Conservation (phyloP, 2,888 invertebrate species). For the Heteropelma amictum region DNA sequence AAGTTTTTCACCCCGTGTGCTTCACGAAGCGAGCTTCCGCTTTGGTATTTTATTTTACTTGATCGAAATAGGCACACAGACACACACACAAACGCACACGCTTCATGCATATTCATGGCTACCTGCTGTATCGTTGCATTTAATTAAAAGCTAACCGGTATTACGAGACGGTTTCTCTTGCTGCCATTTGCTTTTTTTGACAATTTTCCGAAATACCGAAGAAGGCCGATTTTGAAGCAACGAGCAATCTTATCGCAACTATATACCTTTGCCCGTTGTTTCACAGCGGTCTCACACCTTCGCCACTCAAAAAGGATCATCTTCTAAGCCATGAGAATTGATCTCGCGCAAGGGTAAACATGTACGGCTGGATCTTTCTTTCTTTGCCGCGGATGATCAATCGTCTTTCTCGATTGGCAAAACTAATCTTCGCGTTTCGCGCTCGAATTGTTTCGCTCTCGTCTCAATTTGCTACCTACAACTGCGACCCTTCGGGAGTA, state of each 20-base stretch:
- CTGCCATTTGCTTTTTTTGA: not conserved
- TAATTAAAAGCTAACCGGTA: conserved; percentile 40
- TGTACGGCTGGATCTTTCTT: not conserved
- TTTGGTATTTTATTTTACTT: conserved; percentile 35
- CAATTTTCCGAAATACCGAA: no score
- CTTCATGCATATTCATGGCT: no score
- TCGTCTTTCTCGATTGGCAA: conserved; percentile 29
- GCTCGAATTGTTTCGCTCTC: conserved; percentile 37
- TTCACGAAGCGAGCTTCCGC: conserved; percentile 50
- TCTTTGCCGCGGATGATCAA: not conserved
- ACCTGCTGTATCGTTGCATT: conserved; percentile 43
- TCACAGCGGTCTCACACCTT: no score
- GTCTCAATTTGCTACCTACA: not conserved
- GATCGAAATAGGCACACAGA: conserved; percentile 1
- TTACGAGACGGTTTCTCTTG: conserved; percentile 22
- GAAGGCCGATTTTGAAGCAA: no score
- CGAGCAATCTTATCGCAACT: no score
- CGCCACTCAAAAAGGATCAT: no score
- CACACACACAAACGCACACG: not conserved
- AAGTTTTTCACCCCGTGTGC: conserved; percentile 49
- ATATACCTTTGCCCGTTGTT: no score
- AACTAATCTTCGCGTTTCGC: conserved; percentile 47
- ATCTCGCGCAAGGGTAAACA: not conserved
- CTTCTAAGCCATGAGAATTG: not conserved
- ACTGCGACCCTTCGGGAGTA: not conserved